These are phyloP conservation scores for Drosophila nannoptera DNA, from an alignment of 1,140 invertebrate species.

Conservation along the genomic window DNA sequence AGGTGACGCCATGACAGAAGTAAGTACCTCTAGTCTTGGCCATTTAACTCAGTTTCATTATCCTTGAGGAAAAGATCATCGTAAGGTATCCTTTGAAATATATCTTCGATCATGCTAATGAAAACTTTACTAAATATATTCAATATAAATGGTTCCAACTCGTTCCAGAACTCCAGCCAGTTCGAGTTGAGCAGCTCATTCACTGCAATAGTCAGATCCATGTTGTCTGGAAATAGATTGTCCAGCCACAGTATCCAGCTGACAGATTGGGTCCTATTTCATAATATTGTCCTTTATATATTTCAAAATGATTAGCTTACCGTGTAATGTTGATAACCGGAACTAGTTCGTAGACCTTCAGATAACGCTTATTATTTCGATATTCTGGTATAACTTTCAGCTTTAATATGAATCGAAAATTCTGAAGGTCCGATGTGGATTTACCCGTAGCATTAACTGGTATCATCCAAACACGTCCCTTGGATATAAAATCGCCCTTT, in stretches of 20 bases:
- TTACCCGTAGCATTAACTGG: slow-evolving; percentile 24
- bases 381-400: slow-evolving; percentile 41
- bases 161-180: slow-evolving; percentile 64
- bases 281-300: not conserved
- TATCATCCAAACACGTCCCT: slow-evolving; percentile 14
- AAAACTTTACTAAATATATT: slow-evolving; percentile 44
- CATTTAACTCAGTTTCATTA: slow-evolving; percentile 31
- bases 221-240: slow-evolving; percentile 49
- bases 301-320: slow-evolving; percentile 15
- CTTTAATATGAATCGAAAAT: slow-evolving; percentile 36
- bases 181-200: slow-evolving; percentile 51
- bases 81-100: slow-evolving; percentile 52
- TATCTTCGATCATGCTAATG: slow-evolving; percentile 32
- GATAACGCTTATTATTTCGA: slow-evolving; percentile 42
- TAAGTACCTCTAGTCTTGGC: slow-evolving; percentile 3
- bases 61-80: slow-evolving; percentile 57
- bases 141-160: slow-evolving; percentile 49
- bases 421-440: slow-evolving; percentile 37
- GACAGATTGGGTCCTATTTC: not conserved
- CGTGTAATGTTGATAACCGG: slow-evolving; percentile 27
- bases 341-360: slow-evolving; percentile 38
- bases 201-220: slow-evolving; percentile 48
- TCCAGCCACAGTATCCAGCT: slow-evolving; percentile 51
- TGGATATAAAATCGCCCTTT: slow-evolving; percentile 30
- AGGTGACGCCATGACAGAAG: not conserved